These are phyloP conservation scores for Aplodontia rufa DNA, from an alignment of 2,113 vertebrate species.

Conservation along the genomic window DNA sequence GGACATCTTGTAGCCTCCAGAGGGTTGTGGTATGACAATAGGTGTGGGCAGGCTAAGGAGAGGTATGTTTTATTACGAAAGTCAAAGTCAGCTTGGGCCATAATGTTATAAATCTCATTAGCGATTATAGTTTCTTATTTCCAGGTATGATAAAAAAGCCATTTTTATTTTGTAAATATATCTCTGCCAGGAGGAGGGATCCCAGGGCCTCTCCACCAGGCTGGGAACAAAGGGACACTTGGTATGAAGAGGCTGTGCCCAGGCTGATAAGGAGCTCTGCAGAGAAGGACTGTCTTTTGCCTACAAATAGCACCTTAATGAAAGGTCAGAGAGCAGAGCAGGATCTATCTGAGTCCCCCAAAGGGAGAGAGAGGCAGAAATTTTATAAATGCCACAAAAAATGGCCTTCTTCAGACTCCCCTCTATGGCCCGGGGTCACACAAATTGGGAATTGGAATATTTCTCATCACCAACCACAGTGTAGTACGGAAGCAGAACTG, in stretches of 20 bases:
- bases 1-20: slow-evolving; percentile 60
- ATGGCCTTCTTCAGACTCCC: background rate
- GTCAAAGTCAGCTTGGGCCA: slow-evolving; percentile 69
- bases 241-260: slow-evolving; percentile 58
- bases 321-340: slow-evolving; percentile 74
- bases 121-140: slow-evolving; percentile 75
- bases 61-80: slow-evolving; percentile 75
- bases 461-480: background rate
- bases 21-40: slow-evolving; percentile 61
- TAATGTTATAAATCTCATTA: slow-evolving; percentile 85
- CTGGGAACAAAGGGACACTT: slow-evolving; percentile 71
- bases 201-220: slow-evolving; percentile 57
- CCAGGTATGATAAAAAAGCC: slow-evolving; percentile 75
- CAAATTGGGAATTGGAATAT: background rate
- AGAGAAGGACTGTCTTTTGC: slow-evolving; percentile 76
- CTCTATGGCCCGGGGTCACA: background rate
- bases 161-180: slow-evolving; percentile 75
- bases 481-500: background rate
- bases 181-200: slow-evolving; percentile 51
- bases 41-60: slow-evolving; percentile 58
- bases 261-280: slow-evolving; percentile 74
- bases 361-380: background rate
- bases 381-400: background rate
- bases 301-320: slow-evolving; percentile 65
- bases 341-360: background rate